Evolutionary conservation across 2,113 vertebrate species (phyloP).

Genomic region (Taurulus bubalis): DNA sequence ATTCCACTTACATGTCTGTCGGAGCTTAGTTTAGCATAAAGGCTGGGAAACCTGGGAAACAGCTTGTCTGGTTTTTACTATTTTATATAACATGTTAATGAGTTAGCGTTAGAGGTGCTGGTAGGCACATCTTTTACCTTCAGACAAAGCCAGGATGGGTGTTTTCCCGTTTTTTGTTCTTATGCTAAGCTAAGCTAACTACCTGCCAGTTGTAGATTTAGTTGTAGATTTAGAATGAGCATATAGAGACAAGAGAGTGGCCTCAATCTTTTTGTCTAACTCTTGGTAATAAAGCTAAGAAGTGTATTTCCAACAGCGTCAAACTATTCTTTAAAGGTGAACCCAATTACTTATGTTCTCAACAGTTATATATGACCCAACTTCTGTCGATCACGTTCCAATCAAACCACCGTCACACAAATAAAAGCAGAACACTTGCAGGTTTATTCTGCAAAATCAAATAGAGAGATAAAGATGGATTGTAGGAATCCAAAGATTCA

Average conservation of each 20-base stretch:
- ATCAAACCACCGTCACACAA: neutral
- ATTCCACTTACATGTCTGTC: neutral
- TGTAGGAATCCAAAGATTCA: neutral
- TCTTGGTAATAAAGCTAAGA: neutral
- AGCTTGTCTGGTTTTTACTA: no score
- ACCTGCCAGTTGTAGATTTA: no score
- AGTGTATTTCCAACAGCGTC: neutral
- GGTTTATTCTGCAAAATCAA: neutral
- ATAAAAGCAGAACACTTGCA: neutral
- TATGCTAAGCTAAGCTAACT: no score
- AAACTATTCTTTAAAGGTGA: neutral
- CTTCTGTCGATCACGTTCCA: neutral
- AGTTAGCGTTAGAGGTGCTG: no score
- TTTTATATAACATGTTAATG: neutral
- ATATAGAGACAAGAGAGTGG: neutral
- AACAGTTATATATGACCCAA: neutral
- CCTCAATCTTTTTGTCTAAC: neutral
- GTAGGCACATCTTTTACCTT: no score
- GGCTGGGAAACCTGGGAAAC: neutral
- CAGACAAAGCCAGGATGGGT: no score
- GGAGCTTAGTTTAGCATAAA: neutral
- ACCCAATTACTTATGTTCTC: neutral
- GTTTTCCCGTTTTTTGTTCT: no score
- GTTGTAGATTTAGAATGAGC: no score
- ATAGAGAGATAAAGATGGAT: neutral